Evolutionary conservation across 2,888 invertebrate genomes (phyloP), one percentile per base, ranked within the genome.

Genomic region (Keiferia lycopersicella): DNA sequence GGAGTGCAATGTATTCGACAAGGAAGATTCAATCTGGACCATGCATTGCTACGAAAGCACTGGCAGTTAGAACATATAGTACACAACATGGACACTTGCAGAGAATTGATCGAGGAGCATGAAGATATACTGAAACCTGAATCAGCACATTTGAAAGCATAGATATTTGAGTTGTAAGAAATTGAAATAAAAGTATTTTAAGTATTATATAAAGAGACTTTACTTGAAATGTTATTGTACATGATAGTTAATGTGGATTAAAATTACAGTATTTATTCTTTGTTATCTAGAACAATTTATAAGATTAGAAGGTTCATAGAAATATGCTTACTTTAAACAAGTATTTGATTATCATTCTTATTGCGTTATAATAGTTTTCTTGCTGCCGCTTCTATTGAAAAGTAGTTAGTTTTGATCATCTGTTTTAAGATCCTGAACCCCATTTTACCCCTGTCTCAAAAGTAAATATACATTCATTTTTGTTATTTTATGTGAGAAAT

Each of bases 1-100:
- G 94, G 93, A 11, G 90, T 98, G 8, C 95, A 96, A 67, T 96
- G 98, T 77, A 93, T 97, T 16, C 93, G 97, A 57, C 95, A 96
- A 75, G 98, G 98, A 22, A 94, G 95, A 74, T 99, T 99, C 80
- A 92, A 92, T 3, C 76, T 96, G 2, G 93, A 96, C 0, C 91
- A 95, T 73, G 95, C 98, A 0, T 84, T 99, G 18, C 84, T 99
- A 20, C 89, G 94, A 48, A 96, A 97, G 81, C 95, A 98, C 72
- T 98, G 98, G 96, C 93, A 92, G 58, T 74, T 98, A 48, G 88
- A 95, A 64, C 88, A 95, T 71, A 93, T 98, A 41, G 70, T 95
- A 0, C 79, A 92, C 4, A 96, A 95, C 75, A 93, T 97, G 78
- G 82, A 91, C 12, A 71, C 77, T 26, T 95, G 95, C 72, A 79